These are phyloP conservation scores for Amniataba percoides DNA, from an alignment of 2,797 vertebrate genomes.

Conservation along the genomic window DNA sequence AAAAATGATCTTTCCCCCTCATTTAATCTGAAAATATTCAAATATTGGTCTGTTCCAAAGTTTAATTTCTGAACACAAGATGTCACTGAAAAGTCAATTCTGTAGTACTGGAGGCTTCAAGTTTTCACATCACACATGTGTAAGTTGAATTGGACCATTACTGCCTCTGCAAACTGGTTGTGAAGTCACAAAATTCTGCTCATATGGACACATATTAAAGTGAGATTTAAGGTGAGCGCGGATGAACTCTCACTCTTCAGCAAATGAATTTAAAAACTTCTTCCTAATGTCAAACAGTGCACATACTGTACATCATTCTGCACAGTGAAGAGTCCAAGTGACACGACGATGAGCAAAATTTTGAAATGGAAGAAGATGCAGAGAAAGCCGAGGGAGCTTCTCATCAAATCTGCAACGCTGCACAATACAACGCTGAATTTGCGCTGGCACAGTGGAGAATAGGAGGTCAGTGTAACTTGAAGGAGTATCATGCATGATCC, in stretches of 20 bases:
- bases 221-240: conserved; percentile 2
- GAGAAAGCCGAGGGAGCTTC: conserved; percentile 26
- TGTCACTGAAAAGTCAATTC: neutral
- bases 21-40: conserved; percentile 6
- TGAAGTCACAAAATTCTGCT: neutral
- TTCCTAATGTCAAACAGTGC: neutral
- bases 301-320: neutral
- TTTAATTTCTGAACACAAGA: neutral
- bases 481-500: conserved; percentile 58
- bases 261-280: neutral
- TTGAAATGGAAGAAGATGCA: neutral
- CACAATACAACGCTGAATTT: conserved; percentile 35
- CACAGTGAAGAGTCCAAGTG: neutral
- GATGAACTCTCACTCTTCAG: neutral
- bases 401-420: conserved; percentile 41
- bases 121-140: conserved; percentile 1
- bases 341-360: conserved; percentile 1
- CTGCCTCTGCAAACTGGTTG: neutral
- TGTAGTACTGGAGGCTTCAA: neutral
- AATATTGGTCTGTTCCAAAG: neutral
- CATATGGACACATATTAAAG: neutral
- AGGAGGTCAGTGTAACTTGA: conserved; percentile 58
- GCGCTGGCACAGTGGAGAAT: conserved; percentile 28
- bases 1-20: too few relatives aligned
- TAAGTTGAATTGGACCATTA: neutral